Evolutionary conservation across 2,888 invertebrate species (phyloP).

Genomic region (Kryphioiulus occultus): DNA sequence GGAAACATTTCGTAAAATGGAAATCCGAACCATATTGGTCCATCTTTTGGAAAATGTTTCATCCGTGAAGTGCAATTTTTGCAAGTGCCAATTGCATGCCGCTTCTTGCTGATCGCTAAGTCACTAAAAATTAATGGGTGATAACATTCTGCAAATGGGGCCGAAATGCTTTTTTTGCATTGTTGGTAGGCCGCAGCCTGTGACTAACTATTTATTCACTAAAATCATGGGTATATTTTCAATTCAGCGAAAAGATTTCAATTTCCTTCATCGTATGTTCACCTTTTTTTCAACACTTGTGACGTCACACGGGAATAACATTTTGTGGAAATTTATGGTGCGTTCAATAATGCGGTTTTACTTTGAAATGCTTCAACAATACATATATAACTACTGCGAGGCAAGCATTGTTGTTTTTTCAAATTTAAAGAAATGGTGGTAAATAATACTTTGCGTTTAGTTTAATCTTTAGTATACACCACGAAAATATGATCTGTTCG

Average conservation of each 20-base stretch:
- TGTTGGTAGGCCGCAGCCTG: neutral
- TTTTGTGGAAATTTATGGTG: conserved; percentile 11
- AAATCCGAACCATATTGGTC: neutral
- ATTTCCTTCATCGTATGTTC: neutral
- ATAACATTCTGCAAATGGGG: neutral
- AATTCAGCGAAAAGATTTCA: neutral
- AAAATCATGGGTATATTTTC: neutral
- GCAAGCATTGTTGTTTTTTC: neutral
- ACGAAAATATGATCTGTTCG: neutral
- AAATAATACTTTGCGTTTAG: neutral
- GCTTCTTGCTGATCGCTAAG: neutral
- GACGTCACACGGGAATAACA: neutral
- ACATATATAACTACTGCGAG: neutral
- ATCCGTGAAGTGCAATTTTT: neutral
- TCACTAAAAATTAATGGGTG: neutral
- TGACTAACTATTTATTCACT: conserved; percentile 4
- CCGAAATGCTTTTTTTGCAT: conserved; percentile 9
- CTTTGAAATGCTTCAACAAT: neutral
- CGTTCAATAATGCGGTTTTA: neutral
- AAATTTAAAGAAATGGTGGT: neutral
- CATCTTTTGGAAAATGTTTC: neutral
- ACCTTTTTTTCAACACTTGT: neutral
- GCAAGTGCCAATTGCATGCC: neutral
- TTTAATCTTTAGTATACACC: neutral
- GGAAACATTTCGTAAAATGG: neutral